Evolutionary conservation across 2,888 invertebrate species (phyloP).

Genomic region (Thalpophila matura): DNA sequence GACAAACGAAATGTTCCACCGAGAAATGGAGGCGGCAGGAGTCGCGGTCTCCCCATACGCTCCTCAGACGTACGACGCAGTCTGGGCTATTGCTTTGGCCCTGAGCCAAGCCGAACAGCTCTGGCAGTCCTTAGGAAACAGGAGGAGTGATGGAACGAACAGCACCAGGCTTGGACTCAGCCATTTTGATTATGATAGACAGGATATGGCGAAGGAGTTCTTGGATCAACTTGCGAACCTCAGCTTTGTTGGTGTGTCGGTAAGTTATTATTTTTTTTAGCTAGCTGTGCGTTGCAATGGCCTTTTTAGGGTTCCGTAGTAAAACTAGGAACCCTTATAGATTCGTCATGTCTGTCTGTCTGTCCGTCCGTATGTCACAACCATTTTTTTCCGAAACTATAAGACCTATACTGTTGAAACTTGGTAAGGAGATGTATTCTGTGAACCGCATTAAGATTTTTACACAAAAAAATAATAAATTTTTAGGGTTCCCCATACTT

Average conservation of each 20-base stretch:
- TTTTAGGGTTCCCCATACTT: no score
- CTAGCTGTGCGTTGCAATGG: no score
- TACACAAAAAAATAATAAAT: no score
- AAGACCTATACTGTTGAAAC: no score
- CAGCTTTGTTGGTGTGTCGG: constrained; percentile 96
- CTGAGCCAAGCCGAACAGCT: constrained; percentile 92
- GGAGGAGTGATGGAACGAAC: constrained; percentile 67
- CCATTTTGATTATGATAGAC: constrained; percentile 94
- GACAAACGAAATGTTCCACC: constrained; percentile 92
- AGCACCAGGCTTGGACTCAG: constrained; percentile 82
- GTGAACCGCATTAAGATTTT: no score
- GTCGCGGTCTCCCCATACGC: constrained; percentile 92
- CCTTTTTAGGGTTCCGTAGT: no score
- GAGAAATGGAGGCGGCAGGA: constrained; percentile 89
- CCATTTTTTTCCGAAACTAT: no score
- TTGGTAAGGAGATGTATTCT: no score
- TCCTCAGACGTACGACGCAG: constrained; percentile 96
- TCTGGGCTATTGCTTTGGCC: constrained; percentile 97
- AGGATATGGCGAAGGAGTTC: constrained; percentile 94
- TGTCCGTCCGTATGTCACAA: no score
- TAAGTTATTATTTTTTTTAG: constrained; percentile 86
- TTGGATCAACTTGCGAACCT: constrained; percentile 93
- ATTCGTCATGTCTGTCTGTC: no score
- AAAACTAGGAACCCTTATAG: no score
- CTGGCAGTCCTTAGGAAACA: constrained; percentile 83